Percentiles rank a stretch among this genome's conserved stretches.
Conservation (phyloP, 2,113 vertebrate genomes). For the Xiphophorus maculatus region DNA sequence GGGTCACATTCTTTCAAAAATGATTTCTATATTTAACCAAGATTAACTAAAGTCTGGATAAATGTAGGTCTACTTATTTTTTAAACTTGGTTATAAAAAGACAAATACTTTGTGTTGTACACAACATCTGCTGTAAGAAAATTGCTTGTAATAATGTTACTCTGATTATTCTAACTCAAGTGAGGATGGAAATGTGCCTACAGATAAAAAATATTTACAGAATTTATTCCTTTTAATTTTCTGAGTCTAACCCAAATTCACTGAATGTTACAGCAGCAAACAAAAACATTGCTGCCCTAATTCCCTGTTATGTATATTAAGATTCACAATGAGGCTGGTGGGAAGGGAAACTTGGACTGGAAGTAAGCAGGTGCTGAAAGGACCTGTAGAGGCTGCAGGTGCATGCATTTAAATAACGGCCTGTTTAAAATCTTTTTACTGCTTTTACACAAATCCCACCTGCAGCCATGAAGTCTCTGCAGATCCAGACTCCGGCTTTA, state of each 20-base stretch:
- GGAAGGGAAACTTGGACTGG: background rate
- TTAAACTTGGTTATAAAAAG: too few relatives aligned
- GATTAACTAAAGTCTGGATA: too few relatives aligned
- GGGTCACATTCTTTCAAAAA: too few relatives aligned
- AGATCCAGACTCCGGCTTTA: background rate
- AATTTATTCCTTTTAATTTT: background rate
- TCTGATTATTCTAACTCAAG: background rate
- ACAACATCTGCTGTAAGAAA: too few relatives aligned
- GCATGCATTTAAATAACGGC: background rate
- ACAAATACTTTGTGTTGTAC: too few relatives aligned
- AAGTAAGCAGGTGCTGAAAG: background rate
- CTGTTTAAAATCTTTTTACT: background rate
- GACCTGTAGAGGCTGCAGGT: slow-evolving; percentile 1
- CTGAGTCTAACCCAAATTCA: background rate
- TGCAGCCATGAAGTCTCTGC: background rate
- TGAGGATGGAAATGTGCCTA: background rate
- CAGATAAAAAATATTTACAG: background rate
- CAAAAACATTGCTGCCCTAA: background rate
- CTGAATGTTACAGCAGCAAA: background rate
- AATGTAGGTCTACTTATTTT: too few relatives aligned
- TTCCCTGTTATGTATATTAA: background rate
- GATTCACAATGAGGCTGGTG: background rate
- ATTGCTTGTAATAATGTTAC: too few relatives aligned
- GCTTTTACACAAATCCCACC: slow-evolving; percentile 6
- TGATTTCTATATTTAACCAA: too few relatives aligned